phyloP scores from a whole-genome alignment of 2,797 vertebrate genomes.

The Onychomys arenicola region DNA sequence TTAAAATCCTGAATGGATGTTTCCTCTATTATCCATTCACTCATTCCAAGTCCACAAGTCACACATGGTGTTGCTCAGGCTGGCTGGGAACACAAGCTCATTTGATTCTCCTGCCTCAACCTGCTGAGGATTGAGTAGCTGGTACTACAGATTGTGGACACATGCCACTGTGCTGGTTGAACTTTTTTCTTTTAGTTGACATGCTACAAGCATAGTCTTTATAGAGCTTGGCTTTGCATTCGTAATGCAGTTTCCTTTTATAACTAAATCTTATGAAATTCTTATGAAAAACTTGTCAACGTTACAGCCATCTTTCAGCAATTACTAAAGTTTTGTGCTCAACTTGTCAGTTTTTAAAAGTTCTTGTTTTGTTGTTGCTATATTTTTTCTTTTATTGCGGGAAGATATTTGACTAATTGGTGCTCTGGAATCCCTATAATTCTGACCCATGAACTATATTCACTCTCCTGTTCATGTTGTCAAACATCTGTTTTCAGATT shows the following conservation, averaged over 20 bases:
- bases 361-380: neutral
- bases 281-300: neutral
- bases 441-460: neutral
- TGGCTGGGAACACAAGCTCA: neutral
- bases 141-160: neutral
- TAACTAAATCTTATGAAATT: neutral
- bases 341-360: neutral
- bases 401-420: neutral
- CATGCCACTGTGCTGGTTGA: neutral
- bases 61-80: too few species aligned
- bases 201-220: neutral
- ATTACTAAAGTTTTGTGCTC: neutral
- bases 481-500: constrained; percentile 36
- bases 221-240: neutral
- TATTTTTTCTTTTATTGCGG: neutral
- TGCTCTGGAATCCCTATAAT: neutral
- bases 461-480: neutral
- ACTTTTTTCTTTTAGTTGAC: neutral
- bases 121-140: neutral
- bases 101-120: neutral
- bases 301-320: neutral
- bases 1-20: neutral
- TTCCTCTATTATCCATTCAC: neutral
- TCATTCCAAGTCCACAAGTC: neutral
- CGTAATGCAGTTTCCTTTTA: neutral